These are phyloP conservation scores for Ferdinandea cuprea DNA, from an alignment of 2,888 invertebrate species.

Conservation along the genomic window DNA sequence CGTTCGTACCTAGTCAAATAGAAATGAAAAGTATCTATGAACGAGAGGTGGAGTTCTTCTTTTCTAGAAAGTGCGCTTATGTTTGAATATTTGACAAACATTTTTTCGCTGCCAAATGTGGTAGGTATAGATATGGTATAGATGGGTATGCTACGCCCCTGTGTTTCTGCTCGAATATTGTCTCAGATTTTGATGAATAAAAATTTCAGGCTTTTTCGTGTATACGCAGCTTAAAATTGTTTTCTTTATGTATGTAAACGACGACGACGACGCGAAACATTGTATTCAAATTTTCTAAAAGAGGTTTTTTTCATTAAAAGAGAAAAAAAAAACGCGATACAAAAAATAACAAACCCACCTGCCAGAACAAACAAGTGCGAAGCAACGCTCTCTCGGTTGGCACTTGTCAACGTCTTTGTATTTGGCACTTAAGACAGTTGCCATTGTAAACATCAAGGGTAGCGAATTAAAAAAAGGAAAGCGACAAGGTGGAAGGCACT, in stretches of 20 bases:
- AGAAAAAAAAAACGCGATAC: not conserved
- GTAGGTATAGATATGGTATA: not conserved
- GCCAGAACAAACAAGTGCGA: conserved; percentile 36
- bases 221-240: not conserved
- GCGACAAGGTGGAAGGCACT: conserved; percentile 36
- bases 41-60: too few species aligned
- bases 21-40: not conserved
- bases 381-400: conserved; percentile 32
- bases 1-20: conserved; percentile 4
- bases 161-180: too few species aligned
- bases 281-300: conserved; percentile 35
- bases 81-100: conserved; percentile 12
- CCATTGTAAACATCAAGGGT: conserved; percentile 56
- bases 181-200: not conserved
- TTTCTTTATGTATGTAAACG: not conserved
- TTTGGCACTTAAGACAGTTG: conserved; percentile 58
- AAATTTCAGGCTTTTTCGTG: not conserved
- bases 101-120: conserved; percentile 1
- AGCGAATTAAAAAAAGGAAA: conserved; percentile 57
- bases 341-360: conserved; percentile 16
- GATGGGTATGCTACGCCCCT: too few species aligned
- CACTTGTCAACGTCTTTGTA: conserved; percentile 34
- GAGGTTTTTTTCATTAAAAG: conserved; percentile 31
- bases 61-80: not conserved
- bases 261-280: conserved; percentile 1